phyloP scores from a whole-genome alignment of 2,888 invertebrate species.

The Drosophila incognita region DNA sequence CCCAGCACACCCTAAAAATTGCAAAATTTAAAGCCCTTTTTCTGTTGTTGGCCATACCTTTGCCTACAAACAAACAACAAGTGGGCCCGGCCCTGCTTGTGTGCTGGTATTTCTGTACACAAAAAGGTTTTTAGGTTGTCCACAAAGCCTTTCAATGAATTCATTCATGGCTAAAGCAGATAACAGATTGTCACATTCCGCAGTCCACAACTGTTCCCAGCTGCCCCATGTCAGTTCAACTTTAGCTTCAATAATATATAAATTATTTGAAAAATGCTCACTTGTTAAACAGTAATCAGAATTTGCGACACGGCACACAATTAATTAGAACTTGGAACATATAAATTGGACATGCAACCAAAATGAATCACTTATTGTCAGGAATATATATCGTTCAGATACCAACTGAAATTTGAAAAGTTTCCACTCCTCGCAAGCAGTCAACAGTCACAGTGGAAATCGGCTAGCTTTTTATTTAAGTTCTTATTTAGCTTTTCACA shows the following conservation, averaged over 20 bases:
- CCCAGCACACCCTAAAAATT: slow-evolving; percentile 58
- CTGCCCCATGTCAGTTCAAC: slow-evolving; percentile 8
- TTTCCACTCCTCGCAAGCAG: background rate
- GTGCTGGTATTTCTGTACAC: slow-evolving; percentile 49
- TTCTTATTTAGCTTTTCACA: background rate
- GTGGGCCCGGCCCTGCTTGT: slow-evolving; percentile 51
- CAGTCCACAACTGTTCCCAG: slow-evolving; percentile 11
- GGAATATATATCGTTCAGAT: background rate
- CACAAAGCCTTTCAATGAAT: slow-evolving; percentile 70
- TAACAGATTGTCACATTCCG: slow-evolving; percentile 65
- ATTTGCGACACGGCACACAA: too few species aligned
- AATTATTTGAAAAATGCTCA: background rate
- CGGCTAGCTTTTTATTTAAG: background rate
- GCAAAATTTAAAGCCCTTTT: slow-evolving; percentile 77
- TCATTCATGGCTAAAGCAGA: slow-evolving; percentile 78
- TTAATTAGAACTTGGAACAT: background rate
- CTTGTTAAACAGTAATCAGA: background rate
- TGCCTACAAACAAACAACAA: slow-evolving; percentile 57
- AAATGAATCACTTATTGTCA: background rate
- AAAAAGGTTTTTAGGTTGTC: slow-evolving; percentile 74
- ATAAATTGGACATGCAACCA: too few species aligned
- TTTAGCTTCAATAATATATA: slow-evolving; percentile 7
- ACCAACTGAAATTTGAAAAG: background rate
- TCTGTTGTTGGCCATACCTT: slow-evolving; percentile 58
- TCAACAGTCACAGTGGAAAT: background rate